phyloP scores from a whole-genome alignment of 2,888 invertebrate species.

The Phymatocera aterrima region DNA sequence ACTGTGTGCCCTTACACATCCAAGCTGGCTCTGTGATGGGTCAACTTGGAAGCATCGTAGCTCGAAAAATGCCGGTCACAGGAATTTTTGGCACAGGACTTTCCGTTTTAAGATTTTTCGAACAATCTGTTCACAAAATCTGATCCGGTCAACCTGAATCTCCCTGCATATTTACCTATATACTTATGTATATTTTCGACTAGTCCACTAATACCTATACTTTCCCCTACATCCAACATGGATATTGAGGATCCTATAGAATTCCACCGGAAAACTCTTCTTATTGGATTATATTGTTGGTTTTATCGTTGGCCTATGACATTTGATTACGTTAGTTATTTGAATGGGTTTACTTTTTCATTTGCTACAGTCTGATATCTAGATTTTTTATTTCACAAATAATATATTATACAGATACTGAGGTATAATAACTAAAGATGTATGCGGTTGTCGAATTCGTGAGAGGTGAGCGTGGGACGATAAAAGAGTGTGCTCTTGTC shows the following conservation, averaged over 20 bases:
- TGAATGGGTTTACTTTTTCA: not conserved
- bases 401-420: not conserved
- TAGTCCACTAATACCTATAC: too few species aligned
- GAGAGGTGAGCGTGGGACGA: slow-evolving; percentile 14
- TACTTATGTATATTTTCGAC: too few species aligned
- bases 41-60: too few species aligned
- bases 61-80: too few species aligned
- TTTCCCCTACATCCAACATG: not conserved
- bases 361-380: not conserved
- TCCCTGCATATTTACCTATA: too few species aligned
- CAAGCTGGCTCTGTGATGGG: too few species aligned
- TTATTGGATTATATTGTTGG: not conserved
- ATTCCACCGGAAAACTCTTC: not conserved
- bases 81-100: too few species aligned
- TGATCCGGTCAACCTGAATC: too few species aligned
- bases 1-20: too few species aligned
- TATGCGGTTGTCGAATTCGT: not conserved
- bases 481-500: slow-evolving; percentile 5
- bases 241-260: not conserved
- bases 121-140: too few species aligned
- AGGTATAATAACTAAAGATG: not conserved
- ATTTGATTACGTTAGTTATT: not conserved
- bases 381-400: not conserved
- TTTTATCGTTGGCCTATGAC: not conserved
- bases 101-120: too few species aligned